Base-by-base conservation (phyloP, 2,113 vertebrate species). In the Trematomus loennbergii region DNA sequence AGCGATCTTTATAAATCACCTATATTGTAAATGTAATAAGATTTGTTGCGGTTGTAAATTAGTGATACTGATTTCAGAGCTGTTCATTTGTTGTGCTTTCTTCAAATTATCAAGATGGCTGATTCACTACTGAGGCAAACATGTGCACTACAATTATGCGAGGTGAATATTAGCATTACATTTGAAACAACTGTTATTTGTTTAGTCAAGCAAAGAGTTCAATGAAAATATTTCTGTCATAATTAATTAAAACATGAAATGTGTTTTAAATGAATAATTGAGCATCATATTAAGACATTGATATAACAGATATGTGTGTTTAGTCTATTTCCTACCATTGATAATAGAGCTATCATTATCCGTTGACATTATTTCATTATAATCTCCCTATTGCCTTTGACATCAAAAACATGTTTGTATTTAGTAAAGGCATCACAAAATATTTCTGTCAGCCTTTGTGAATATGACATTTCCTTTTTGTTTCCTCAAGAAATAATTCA, bases 401-500 rank as follows among this genome's bases (percentile, higher is more conserved):
- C 13, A 77, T 78, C 3, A 45, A 63, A 78, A 50, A 7, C 29
- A 25, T 1, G 8, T 68, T 72, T 63, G 15, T 50, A 61, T 79
- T 46, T 7, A 48, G 64, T 22, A 2, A 22, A 3, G 20, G 66
- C 71, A n/a, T 73, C 40, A 1, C 49, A 48, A 9, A 33, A 11
- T 52, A 50, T 33, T 55, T 86, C 72, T 78, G 63, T 76, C 73
- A 71, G 71, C 16, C 20, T 50, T 60, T 70, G 45, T 59, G 40
- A 76, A 64, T 43, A 22, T 68, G 75, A 77, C 72, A 52, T 87
- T 82, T 68, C 63, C 48, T 75, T 76, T 78, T 76, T 78, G n/a
- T 85, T 92, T 82, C 64, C 70, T 54, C 16, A 8, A 50, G 66
- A 86, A 81, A 77, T 45, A 72, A 80, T 82, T 79, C 78, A 77